Evolutionary conservation across 2,113 vertebrate genomes (phyloP).

Genomic region (Sinocyclocheilus anshuiensis): DNA sequence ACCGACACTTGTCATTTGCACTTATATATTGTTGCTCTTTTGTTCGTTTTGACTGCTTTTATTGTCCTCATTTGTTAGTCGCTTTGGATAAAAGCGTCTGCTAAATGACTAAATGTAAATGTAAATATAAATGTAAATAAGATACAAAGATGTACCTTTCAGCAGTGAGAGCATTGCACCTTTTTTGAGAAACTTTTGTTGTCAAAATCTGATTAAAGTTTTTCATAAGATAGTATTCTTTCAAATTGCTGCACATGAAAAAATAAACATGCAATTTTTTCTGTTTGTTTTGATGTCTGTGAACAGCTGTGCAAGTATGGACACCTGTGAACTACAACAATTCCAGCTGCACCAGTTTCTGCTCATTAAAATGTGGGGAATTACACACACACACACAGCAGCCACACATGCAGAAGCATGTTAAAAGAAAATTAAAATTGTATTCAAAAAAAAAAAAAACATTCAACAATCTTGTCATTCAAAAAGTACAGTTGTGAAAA

Average conservation of each 20-base stretch:
- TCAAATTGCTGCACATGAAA: background rate
- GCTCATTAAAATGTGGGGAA: conserved; percentile 15
- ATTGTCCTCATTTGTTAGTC: too few relatives aligned
- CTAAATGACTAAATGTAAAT: too few relatives aligned
- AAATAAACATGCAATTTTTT: background rate
- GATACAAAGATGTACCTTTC: background rate
- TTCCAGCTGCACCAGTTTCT: conserved; percentile 38
- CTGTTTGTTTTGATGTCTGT: background rate
- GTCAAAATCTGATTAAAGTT: background rate
- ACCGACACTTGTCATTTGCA: too few relatives aligned
- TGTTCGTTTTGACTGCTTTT: too few relatives aligned
- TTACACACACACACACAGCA: background rate
- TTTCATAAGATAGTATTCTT: background rate
- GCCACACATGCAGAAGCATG: background rate
- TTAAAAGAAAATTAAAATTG: background rate
- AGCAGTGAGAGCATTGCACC: background rate
- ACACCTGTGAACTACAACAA: conserved; percentile 43
- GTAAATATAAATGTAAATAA: too few relatives aligned
- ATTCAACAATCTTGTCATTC: conserved; percentile 13
- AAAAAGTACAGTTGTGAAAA: background rate
- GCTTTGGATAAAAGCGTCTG: too few relatives aligned
- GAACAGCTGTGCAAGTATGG: conserved; percentile 14
- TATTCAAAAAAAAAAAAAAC: background rate
- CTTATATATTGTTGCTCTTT: too few relatives aligned
- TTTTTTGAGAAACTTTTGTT: too few relatives aligned